Base-by-base conservation (phyloP, 2,888 invertebrate genomes). In the Eristalis pertinax region DNA sequence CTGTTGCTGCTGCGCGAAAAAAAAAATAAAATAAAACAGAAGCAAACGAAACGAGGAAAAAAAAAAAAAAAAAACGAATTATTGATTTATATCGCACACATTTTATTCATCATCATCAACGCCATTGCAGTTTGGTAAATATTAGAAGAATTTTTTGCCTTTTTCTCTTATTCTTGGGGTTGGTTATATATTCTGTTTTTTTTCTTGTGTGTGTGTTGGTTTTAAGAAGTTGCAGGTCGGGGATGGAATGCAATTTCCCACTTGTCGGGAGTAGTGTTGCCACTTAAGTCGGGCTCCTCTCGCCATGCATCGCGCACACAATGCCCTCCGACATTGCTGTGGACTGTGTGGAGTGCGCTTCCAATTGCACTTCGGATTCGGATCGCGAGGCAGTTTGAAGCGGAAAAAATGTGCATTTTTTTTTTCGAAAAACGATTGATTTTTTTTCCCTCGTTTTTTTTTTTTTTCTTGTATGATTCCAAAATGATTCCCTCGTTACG, bases 91-190 rank as follows among this genome's bases (percentile, higher is more conserved):
- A 84, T 84, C 79, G 87, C 78, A 69, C 63, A 84, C 79, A 84
- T 74, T 70, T 79, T 70, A 70, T 76, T 78, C 84, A 80, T 70
- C 78, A 68, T 75, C 72, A 64, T 77, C 83, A 87, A 74, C 85
- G 86, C 87, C 84, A 84, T 84, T 87, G 87, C 84, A 84, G 84
- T 79, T 87, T 72, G 87, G 87, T 87, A 87, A 87, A 84, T 84
- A 87, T 84, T 85, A 64, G 76, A 77, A 65, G 68, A 50, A 22
- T 43, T 56, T 68, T n/a, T 50, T 41, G 5, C 8, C 29, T 5
- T 10, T 43, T 43, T 70, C 65, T 65, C 10, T 60, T 62, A 19
- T 24, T 15, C 60, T 0, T 58, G 22, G 32, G 35, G 35, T 15
- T 32, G 32, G 32, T 8, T 10, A 32, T 32, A 32, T 32, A 32